Base-by-base conservation (phyloP, 2,797 vertebrate genomes). In the Etheostoma perlongum region DNA sequence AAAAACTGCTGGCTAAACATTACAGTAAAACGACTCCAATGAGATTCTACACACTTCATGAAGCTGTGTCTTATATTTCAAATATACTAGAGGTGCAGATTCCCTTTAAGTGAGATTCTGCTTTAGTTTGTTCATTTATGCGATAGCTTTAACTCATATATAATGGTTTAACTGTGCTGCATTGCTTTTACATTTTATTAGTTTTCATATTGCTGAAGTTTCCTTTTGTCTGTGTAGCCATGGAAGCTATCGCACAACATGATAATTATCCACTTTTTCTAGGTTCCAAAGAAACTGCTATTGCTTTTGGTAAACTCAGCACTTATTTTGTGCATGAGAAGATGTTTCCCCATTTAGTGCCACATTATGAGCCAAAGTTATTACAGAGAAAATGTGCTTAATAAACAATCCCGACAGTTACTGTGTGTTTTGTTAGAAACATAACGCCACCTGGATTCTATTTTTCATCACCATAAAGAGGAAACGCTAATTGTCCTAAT, bases 221-320 rank as follows among this genome's bases (percentile, higher is more conserved):
- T 80, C 25, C 61, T 67, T 67, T 68, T 73, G 59, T 79, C 67
- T 33, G 19, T 40, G 65, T 54, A 86, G 70, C 72, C 66, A 72
- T 77, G 79, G 70, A 82, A 67, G 82, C 78, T 85, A 79, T 85
- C 63, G 69, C 76, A 81, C 73, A 85, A 83, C 73, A 83, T 74
- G 63, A 66, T 81, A 84, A 89, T 85, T 87, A 84, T 36, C 47
- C 58, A 64, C 53, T 72, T 72, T 53, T 72, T 73, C 69, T 62
- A 61, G 74, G 78, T 77, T 87, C 70, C 83, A 81, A 68, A 68
- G 65, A 81, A 86, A 79, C 65, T 80, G 71, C 75, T 76, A 54
- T 80, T 82, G 67, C 82, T 86, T 86, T 71, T 88, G 58, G 75
- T 86, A 69, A 85, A 85, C 69, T 83, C 83, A 83, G 88, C 83